Conservation (phyloP, 2,113 vertebrate species). For the Tapirus terrestris region DNA sequence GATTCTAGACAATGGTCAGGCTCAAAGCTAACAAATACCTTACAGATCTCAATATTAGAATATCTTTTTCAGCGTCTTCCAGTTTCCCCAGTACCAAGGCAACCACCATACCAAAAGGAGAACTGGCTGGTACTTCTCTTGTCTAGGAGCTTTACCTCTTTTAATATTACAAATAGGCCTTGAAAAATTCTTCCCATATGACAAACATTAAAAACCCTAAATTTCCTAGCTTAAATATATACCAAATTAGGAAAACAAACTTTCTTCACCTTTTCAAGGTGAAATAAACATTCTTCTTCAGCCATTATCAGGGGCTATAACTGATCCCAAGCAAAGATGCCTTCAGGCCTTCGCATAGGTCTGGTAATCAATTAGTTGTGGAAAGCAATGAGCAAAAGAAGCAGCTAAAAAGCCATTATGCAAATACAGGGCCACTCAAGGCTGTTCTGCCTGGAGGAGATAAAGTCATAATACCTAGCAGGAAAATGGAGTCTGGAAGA, state of each 20-base stretch:
- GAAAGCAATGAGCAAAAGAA: constrained; percentile 18
- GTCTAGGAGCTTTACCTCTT: neutral
- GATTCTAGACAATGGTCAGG: neutral
- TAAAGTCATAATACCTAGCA: constrained; percentile 15
- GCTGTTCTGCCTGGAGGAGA: neutral
- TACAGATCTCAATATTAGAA: neutral
- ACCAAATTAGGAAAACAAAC: neutral
- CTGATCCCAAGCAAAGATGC: neutral
- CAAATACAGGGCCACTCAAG: neutral
- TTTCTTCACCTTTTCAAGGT: constrained; percentile 25
- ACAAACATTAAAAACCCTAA: neutral
- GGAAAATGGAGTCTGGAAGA: neutral
- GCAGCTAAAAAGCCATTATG: neutral
- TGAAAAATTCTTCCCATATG: neutral
- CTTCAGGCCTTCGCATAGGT: neutral
- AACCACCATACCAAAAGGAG: neutral
- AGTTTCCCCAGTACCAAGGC: neutral
- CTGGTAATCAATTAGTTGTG: constrained; percentile 9
- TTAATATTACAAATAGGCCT: neutral
- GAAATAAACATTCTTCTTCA: constrained; percentile 36
- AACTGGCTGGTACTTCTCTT: neutral
- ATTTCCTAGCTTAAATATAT: constrained; percentile 8
- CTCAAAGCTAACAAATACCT: neutral
- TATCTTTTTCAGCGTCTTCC: neutral
- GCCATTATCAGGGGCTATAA: neutral